These are phyloP conservation scores for Notodonta ziczac DNA, from an alignment of 2,888 invertebrate species.

Conservation along the genomic window DNA sequence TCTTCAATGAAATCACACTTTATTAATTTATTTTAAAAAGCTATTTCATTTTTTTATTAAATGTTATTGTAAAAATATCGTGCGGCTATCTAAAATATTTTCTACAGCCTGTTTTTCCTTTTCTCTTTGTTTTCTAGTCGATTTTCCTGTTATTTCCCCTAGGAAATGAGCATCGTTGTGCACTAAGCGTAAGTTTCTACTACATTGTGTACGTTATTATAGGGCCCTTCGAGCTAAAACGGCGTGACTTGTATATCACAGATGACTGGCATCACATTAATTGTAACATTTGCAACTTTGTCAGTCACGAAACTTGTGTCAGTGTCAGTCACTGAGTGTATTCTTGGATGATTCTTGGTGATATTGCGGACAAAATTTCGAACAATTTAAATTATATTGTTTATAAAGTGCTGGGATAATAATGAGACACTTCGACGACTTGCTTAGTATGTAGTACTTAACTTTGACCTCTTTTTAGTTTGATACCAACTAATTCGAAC, in stretches of 20 bases:
- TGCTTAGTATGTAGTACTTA: too few relatives aligned
- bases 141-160: neutral
- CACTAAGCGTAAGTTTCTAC: constrained; percentile 10
- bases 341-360: neutral
- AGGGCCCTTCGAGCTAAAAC: constrained; percentile 15
- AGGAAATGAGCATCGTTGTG: constrained; percentile 4
- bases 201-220: constrained; percentile 20
- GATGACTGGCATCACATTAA: constrained; percentile 29
- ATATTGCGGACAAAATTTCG: neutral
- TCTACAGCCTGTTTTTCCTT: too few relatives aligned
- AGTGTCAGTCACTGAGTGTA: neutral
- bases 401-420: too few relatives aligned
- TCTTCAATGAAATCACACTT: constrained; percentile 19
- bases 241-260: constrained; percentile 34
- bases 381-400: too few relatives aligned
- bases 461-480: too few relatives aligned
- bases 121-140: neutral
- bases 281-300: constrained; percentile 29
- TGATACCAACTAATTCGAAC: too few relatives aligned
- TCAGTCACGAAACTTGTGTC: constrained; percentile 5
- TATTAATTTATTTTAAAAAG: too few relatives aligned
- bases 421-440: too few relatives aligned
- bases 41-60: too few relatives aligned
- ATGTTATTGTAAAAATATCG: too few relatives aligned
- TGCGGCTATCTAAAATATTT: neutral